phyloP scores from a whole-genome alignment of 2,797 vertebrate species.

The Acrossocheilus fasciatus region DNA sequence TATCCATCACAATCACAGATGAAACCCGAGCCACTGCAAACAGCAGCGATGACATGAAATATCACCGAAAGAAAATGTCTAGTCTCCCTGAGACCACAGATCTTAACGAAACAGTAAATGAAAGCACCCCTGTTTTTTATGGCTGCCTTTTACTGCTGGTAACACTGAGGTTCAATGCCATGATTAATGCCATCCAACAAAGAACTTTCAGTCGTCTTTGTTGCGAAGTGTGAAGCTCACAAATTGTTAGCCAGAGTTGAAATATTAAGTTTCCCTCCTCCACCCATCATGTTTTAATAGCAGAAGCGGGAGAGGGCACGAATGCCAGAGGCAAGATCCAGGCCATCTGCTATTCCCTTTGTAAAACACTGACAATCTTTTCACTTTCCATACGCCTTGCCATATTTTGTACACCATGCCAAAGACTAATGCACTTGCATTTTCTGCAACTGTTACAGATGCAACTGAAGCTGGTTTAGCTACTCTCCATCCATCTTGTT shows the following conservation, averaged over 20 bases:
- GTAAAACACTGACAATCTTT: slow-evolving; percentile 38
- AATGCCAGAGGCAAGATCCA: slow-evolving; percentile 50
- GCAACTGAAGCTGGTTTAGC: background rate
- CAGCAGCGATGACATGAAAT: slow-evolving; percentile 41
- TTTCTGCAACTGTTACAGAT: slow-evolving; percentile 20
- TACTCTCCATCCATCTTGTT: background rate
- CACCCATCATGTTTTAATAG: slow-evolving; percentile 52
- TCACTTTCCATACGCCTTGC: slow-evolving; percentile 30
- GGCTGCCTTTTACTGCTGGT: slow-evolving; percentile 72
- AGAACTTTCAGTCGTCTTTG: slow-evolving; percentile 65
- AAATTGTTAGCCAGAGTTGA: slow-evolving; percentile 74
- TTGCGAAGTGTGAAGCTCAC: slow-evolving; percentile 72
- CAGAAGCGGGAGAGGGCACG: slow-evolving; percentile 34
- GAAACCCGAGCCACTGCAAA: slow-evolving; percentile 35
- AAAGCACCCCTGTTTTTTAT: slow-evolving; percentile 73
- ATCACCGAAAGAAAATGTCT: slow-evolving; percentile 42
- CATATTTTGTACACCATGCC: slow-evolving; percentile 25
- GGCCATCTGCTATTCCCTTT: slow-evolving; percentile 54
- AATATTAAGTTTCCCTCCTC: slow-evolving; percentile 71
- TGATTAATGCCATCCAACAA: slow-evolving; percentile 77
- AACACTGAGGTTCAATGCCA: slow-evolving; percentile 62
- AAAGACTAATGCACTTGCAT: slow-evolving; percentile 15
- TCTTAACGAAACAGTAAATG: slow-evolving; percentile 54
- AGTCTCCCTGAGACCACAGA: slow-evolving; percentile 38
- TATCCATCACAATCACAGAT: background rate